These are phyloP conservation scores for Mustelus asterias DNA, from an alignment of 2,113 vertebrate species.

Conservation along the genomic window DNA sequence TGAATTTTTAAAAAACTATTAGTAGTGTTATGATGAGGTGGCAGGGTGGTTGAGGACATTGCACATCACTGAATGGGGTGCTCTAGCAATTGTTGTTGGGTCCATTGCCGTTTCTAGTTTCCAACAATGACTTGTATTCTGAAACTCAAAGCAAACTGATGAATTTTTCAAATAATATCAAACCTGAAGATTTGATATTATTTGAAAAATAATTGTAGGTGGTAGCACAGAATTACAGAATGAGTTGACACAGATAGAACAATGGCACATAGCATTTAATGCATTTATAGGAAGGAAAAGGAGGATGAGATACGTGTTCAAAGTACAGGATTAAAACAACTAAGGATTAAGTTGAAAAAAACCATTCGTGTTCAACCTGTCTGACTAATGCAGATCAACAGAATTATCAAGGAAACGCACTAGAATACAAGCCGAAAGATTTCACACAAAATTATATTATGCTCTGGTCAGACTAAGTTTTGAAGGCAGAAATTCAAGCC, in stretches of 20 bases:
- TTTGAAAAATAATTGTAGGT: not conserved
- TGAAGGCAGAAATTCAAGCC: not conserved
- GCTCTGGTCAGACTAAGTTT: not conserved
- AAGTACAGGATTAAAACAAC: not conserved
- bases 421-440: not conserved
- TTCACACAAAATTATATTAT: not conserved
- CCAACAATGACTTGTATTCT: not conserved
- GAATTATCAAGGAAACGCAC: not conserved
- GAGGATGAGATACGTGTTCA: not conserved
- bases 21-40: not conserved
- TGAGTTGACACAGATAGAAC: not conserved
- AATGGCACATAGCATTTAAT: not conserved
- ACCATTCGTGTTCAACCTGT: not conserved
- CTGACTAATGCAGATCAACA: not conserved
- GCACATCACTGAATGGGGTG: not conserved
- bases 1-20: no score
- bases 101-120: not conserved
- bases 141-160: not conserved
- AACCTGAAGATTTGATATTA: not conserved
- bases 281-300: not conserved
- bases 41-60: not conserved
- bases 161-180: not conserved
- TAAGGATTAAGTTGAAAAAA: not conserved
- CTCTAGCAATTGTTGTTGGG: not conserved
- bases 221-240: not conserved